These are phyloP conservation scores for Steinernema carpocapsae DNA, from an alignment of 2,888 invertebrate genomes.

Conservation along the genomic window DNA sequence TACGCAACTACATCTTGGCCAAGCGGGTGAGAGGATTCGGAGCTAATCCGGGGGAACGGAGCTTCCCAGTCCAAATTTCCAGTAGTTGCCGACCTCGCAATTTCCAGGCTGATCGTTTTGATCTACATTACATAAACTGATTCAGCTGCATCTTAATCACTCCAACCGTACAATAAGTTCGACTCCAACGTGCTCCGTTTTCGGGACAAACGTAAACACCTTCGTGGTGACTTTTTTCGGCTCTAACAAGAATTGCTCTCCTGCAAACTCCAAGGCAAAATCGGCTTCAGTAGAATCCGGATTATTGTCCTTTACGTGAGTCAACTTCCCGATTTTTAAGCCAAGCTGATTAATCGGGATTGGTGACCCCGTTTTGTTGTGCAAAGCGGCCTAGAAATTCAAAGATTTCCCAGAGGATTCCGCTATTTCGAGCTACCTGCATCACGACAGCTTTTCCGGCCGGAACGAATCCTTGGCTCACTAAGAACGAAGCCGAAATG, in stretches of 20 bases:
- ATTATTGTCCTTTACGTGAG: background rate
- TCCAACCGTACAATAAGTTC: background rate
- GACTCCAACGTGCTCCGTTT: background rate
- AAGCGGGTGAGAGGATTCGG: background rate
- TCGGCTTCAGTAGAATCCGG: background rate
- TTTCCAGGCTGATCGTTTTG: background rate
- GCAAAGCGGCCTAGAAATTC: background rate
- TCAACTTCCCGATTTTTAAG: background rate
- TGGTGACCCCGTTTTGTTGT: background rate
- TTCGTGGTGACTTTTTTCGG: background rate
- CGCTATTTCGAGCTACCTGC: background rate
- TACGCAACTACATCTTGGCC: background rate
- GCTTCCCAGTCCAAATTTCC: slow-evolving; percentile 14
- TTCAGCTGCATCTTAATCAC: background rate
- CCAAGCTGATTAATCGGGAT: background rate
- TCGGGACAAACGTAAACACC: background rate
- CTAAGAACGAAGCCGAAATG: background rate
- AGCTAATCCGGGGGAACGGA: background rate
- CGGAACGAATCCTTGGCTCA: background rate
- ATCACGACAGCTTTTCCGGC: background rate
- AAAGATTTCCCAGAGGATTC: no score
- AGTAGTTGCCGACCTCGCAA: background rate
- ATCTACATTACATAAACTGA: background rate
- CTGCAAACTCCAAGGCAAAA: slow-evolving; percentile 6
- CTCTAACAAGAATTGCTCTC: background rate